Base-by-base conservation (phyloP, 2,113 vertebrate genomes). In the Neotoma lepida region DNA sequence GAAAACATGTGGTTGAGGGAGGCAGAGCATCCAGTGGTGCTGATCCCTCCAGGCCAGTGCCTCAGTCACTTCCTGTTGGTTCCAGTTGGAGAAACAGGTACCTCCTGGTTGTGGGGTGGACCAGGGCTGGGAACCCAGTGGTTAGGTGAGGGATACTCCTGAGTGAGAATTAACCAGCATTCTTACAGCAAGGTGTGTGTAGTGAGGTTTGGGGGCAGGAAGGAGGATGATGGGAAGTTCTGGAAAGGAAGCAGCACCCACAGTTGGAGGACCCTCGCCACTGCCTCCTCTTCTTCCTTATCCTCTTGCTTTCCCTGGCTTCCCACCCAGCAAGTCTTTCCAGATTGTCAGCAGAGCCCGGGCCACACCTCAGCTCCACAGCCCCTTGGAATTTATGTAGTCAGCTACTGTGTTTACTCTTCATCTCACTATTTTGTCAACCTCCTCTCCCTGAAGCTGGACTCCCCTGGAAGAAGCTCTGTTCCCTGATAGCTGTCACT, bases 321-420 rank as follows among this genome's bases (percentile, higher is more conserved):
- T 90, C 73, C 58, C 49, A 89, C 56, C 70, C 54, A 94, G 73
- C 84, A 82, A 82, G 71, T 61, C 88, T 95, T 90, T 78, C 84
- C 68, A 84, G 89, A 56, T 44, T 9, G n/a, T 66, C 46, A 54
- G 58, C 63, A 41, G 46, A 61, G 30, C 49, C 51, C 2, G 68
- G 28, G 46, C 73, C 89, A 73, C 64, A 85, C 68, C 81, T 96
- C 6, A 49, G 35, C 63, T 66, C 74, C 14, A 41, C n/a, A 6
- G 87, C 17, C 63, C 18, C 54, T 66, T 12, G 41, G 89, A 33
- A 68, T 92, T 28, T 77, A 35, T 33, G 4, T 26, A 6, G 73
- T 61, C n/a, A 35, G 54, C 39, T 54, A 1, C 20, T 33, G 68
- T 28, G 14, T 95, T 86, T 88, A 70, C 64, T 39, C 20, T 15